phyloP scores from a whole-genome alignment of 2,113 vertebrate genomes.

The Corydoras maculifer region DNA sequence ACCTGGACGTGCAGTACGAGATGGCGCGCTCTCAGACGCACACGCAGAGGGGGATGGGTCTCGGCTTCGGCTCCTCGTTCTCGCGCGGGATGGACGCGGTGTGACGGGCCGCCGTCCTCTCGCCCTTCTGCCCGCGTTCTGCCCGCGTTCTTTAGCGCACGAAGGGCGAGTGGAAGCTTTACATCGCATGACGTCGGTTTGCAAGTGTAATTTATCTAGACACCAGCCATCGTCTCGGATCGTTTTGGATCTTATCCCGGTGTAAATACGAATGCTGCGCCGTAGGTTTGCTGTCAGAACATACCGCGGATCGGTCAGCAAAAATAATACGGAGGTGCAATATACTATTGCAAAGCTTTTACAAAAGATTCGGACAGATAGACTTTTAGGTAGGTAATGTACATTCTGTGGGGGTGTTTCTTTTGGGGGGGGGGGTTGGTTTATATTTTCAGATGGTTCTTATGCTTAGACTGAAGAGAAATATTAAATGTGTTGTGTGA shows the following conservation, averaged over 20 bases:
- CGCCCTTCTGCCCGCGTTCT: too few species aligned
- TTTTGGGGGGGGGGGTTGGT: conserved; percentile 55
- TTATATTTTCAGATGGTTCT: background rate
- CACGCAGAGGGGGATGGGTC: conserved; percentile 96
- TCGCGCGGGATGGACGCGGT: too few species aligned
- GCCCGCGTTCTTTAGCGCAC: conserved; percentile 55
- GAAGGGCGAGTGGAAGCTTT: conserved; percentile 45
- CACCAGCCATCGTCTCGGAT: conserved; percentile 56
- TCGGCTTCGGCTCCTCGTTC: conserved; percentile 85
- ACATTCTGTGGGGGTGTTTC: conserved; percentile 48
- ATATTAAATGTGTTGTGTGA: too few species aligned
- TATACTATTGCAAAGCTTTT: conserved; percentile 39
- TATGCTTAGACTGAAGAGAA: too few species aligned
- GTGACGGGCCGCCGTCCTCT: too few species aligned
- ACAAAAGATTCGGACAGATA: conserved; percentile 36
- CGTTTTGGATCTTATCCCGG: conserved; percentile 52
- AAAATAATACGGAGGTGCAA: conserved; percentile 45
- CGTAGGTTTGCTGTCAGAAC: conserved; percentile 72
- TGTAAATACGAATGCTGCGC: conserved; percentile 89
- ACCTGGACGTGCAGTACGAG: conserved; percentile 95
- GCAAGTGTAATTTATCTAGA: conserved; percentile 89
- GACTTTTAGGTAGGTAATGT: conserved; percentile 18
- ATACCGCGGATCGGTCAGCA: conserved; percentile 64
- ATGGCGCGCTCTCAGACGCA: conserved; percentile 98
- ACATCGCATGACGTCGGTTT: conserved; percentile 94